Conservation (phyloP, 2,888 invertebrate species). For the Spialia ferax region DNA sequence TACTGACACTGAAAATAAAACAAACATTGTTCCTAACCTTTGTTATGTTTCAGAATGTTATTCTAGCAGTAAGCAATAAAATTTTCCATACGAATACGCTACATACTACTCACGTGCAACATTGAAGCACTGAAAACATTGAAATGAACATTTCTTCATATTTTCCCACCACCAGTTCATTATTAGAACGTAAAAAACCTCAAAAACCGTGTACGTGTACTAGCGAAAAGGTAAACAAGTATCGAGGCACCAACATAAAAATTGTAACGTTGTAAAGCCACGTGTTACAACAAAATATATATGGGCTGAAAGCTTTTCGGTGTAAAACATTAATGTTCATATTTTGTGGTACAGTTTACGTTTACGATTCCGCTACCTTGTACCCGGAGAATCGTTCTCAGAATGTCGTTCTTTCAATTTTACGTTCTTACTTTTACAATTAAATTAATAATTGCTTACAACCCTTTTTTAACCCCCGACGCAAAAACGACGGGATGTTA, state of each 20-base stretch:
- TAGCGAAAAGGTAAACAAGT: slow-evolving; percentile 47
- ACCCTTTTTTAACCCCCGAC: no score
- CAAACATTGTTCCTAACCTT: no score
- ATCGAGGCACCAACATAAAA: slow-evolving; percentile 47
- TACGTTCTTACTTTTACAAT: neutral
- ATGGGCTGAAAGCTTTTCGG: slow-evolving; percentile 77
- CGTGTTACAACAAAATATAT: slow-evolving; percentile 64
- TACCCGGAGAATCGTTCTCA: slow-evolving; percentile 9
- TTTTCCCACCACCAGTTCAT: neutral
- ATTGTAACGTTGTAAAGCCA: slow-evolving; percentile 54
- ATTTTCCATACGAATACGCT: no score
- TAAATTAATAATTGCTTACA: no score
- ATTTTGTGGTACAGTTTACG: slow-evolving; percentile 60
- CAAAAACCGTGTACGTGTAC: neutral
- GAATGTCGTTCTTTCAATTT: neutral
- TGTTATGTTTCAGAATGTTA: no score
- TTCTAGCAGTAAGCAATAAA: no score
- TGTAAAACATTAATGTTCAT: slow-evolving; percentile 73
- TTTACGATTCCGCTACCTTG: neutral
- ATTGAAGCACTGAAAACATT: neutral
- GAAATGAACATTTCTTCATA: neutral
- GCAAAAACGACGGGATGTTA: no score
- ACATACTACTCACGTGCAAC: neutral
- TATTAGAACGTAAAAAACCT: neutral
- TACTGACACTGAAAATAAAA: no score